A percentile compares a stretch with the other conserved stretches of the same genome.
Conservation (phyloP, 2,888 invertebrate genomes). For the Iphiclides podalirius region DNA sequence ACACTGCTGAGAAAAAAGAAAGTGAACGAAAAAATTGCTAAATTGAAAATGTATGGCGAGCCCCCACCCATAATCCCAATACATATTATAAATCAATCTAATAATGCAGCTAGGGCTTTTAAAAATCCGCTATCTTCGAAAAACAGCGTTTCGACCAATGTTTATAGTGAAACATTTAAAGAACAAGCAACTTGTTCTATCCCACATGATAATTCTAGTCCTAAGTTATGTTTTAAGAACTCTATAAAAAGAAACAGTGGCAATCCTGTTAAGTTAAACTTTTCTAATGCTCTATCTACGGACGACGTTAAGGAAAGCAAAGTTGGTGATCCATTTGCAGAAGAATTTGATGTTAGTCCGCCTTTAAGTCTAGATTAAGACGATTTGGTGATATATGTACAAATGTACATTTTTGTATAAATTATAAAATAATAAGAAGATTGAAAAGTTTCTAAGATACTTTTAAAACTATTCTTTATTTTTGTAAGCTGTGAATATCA, state of each 20-base stretch:
- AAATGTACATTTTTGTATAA: too few relatives aligned
- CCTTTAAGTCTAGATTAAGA: constrained; percentile 64
- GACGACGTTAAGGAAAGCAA: constrained; percentile 36
- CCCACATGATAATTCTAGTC: constrained; percentile 38
- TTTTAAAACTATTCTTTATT: too few relatives aligned
- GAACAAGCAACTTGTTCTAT: constrained; percentile 15
- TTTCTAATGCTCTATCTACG: constrained; percentile 35
- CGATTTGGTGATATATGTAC: too few relatives aligned
- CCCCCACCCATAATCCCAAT: constrained; percentile 78
- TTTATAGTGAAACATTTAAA: constrained; percentile 36
- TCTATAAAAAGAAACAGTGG: constrained; percentile 41
- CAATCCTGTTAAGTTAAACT: constrained; percentile 56
- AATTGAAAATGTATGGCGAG: constrained; percentile 75
- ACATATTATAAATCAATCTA: constrained; percentile 57
- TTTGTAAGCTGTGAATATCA: not conserved
- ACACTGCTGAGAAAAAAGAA: constrained; percentile 48
- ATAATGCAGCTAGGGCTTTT: constrained; percentile 54
- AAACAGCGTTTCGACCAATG: constrained; percentile 33
- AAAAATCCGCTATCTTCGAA: constrained; percentile 55
- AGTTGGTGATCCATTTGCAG: constrained; percentile 57
- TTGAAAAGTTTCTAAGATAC: not conserved
- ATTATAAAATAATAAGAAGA: not conserved
- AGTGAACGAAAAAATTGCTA: constrained; percentile 66
- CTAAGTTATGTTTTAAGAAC: constrained; percentile 47
- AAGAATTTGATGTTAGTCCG: constrained; percentile 66